phyloP scores from a whole-genome alignment of 2,888 invertebrate species.

The Orthosia gracilis region DNA sequence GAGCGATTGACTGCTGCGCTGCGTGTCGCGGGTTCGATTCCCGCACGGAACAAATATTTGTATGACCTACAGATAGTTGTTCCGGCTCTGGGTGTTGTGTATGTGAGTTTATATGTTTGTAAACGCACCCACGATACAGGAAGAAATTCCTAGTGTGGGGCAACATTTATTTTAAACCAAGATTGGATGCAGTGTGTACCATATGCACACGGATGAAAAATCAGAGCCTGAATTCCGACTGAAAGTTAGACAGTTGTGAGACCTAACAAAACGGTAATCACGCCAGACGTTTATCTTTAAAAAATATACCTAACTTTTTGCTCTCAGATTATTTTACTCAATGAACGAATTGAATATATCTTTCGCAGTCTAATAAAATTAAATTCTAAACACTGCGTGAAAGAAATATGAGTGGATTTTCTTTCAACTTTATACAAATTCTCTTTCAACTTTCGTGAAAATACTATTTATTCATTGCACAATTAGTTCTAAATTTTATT shows the following conservation, averaged over 20 bases:
- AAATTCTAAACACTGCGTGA: neutral
- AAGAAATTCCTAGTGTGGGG: too few relatives aligned
- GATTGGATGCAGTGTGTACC: neutral
- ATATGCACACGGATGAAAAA: neutral
- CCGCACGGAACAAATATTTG: too few relatives aligned
- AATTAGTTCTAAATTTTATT: conserved; percentile 21
- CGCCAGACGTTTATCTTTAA: neutral
- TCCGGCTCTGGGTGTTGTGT: too few relatives aligned
- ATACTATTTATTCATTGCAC: conserved; percentile 7
- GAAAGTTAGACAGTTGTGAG: neutral
- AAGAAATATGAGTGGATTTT: conserved; percentile 9
- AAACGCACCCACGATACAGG: too few relatives aligned
- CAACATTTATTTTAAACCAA: too few relatives aligned
- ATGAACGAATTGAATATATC: conserved; percentile 3
- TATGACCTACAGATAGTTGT: too few relatives aligned
- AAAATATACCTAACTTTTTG: neutral
- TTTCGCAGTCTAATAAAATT: conserved; percentile 13
- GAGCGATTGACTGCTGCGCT: too few relatives aligned
- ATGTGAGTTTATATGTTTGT: too few relatives aligned
- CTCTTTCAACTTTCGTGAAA: neutral
- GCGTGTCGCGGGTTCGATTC: too few relatives aligned
- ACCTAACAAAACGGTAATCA: neutral
- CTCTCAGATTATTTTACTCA: neutral
- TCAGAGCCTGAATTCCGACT: neutral
- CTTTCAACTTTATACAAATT: neutral